Evolutionary conservation across 2,888 invertebrate genomes (phyloP), one percentile per base, ranked within the genome.

Genomic region (Tethea ocularis): DNA sequence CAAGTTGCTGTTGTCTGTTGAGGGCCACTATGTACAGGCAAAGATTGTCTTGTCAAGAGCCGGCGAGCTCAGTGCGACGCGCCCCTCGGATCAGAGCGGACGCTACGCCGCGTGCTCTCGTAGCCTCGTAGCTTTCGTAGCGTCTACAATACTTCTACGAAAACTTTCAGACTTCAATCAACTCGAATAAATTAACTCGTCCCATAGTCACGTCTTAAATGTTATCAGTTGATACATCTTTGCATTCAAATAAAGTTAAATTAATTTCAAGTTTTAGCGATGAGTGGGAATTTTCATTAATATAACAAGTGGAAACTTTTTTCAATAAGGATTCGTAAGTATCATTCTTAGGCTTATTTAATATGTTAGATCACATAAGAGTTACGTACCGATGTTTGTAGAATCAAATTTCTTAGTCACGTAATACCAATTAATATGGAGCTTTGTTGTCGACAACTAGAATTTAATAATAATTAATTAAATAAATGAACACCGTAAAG

Each of bases 21-120:
- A 86, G 87, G 84, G 86, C 83, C 82, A 84, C 86, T 84, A 76
- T 75, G 78, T 83, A 83, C 84, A 76, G 80, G 83, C 83, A 87
- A 91, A 91, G 89, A 91, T 91, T 90, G 91, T 90, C 90, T 91
- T 87, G 90, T 89, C 87, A 88, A 86, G 88, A 84, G 86, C 76
- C 69, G 68, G 69, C 69, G 72, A 74, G 84, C 82, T 88, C 92
- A 92, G 92, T 92, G 80, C 84, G 80, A 83, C 83, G 83, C 84
- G 86, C 83, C 84, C 81, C 86, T 84, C 87, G 83, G 81, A 59
- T 71, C 83, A 62, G 84, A 77, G 80, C 86, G 88, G 89, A 86
- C 92, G 91, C 79, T 80, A 83, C 85, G 81, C 79, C 78, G 46
- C 20, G 83, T 77, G 75, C 61, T 57, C 73, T 63, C 77, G 79